Conservation (phyloP, 2,888 invertebrate species). For the Sturmia bella region DNA sequence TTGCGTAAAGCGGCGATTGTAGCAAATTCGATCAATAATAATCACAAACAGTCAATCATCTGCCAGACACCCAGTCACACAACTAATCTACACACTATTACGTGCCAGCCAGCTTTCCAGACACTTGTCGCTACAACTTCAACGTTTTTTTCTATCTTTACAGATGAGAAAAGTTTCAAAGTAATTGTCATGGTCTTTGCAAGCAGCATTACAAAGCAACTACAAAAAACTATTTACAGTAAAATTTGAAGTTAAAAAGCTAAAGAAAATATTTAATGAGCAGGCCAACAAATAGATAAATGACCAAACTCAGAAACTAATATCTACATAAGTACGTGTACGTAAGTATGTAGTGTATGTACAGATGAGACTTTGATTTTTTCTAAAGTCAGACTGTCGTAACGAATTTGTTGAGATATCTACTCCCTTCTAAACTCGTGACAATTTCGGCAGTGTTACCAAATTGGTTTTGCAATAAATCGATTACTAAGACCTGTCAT, state of each 20-base stretch:
- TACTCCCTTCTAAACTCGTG: no score
- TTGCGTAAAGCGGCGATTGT: slow-evolving; percentile 37
- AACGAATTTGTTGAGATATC: no score
- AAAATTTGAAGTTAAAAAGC: slow-evolving; percentile 15
- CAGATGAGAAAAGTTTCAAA: slow-evolving; percentile 32
- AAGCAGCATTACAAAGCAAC: slow-evolving; percentile 11
- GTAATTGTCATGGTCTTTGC: slow-evolving; percentile 38
- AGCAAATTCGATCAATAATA: slow-evolving; percentile 1
- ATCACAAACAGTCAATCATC: slow-evolving; percentile 29
- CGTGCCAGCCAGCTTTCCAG: slow-evolving; percentile 46
- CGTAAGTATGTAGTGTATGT: background rate
- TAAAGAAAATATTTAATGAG: slow-evolving; percentile 48
- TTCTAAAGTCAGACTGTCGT: no score
- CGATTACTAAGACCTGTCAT: no score
- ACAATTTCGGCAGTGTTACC: no score
- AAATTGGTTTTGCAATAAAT: no score
- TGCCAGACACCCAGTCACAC: slow-evolving; percentile 21
- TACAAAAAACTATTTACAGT: background rate
- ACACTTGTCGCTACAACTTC: slow-evolving; percentile 41
- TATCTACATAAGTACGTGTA: background rate
- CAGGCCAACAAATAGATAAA: slow-evolving; percentile 40
- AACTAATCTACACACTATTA: slow-evolving; percentile 1
- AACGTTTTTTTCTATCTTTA: background rate
- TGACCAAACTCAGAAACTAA: background rate
- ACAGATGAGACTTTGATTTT: background rate